These are phyloP conservation scores for Thecophora atra DNA, from an alignment of 2,888 invertebrate genomes.

Conservation along the genomic window DNA sequence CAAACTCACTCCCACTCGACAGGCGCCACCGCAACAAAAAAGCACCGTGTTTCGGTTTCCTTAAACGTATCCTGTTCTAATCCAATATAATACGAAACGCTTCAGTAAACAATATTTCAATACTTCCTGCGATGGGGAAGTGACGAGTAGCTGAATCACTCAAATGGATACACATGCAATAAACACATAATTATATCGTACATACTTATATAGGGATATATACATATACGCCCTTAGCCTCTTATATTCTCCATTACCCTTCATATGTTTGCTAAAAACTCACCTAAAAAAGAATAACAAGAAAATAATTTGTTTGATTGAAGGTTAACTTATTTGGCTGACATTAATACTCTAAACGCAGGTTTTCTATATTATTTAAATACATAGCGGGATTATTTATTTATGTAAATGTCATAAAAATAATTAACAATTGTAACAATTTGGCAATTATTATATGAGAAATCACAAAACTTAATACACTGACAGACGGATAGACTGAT, in stretches of 20 bases:
- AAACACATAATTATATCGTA: not conserved
- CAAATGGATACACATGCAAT: not conserved
- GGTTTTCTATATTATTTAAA: no score
- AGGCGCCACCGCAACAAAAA: not conserved
- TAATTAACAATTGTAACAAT: no score
- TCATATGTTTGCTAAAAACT: not conserved
- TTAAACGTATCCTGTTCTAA: conserved; percentile 14
- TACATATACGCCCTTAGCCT: not conserved
- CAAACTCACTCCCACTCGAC: no score
- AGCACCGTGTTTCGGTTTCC: conserved; percentile 3
- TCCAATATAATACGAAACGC: conserved; percentile 24
- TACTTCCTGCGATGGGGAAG: conserved; percentile 20
- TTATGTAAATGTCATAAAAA: no score
- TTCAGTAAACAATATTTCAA: conserved; percentile 31
- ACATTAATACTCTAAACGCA: no score
- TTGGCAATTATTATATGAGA: no score
- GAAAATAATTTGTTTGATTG: no score
- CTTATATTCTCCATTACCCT: not conserved
- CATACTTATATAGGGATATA: not conserved
- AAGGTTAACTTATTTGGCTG: no score
- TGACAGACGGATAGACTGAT: no score
- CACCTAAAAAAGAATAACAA: not conserved
- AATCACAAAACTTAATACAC: no score
- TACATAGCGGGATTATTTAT: no score
- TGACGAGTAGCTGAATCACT: not conserved